Evolutionary conservation across 2,888 invertebrate genomes (phyloP), one percentile per base, ranked within the genome.

Genomic region (Cactoblastis cactorum): DNA sequence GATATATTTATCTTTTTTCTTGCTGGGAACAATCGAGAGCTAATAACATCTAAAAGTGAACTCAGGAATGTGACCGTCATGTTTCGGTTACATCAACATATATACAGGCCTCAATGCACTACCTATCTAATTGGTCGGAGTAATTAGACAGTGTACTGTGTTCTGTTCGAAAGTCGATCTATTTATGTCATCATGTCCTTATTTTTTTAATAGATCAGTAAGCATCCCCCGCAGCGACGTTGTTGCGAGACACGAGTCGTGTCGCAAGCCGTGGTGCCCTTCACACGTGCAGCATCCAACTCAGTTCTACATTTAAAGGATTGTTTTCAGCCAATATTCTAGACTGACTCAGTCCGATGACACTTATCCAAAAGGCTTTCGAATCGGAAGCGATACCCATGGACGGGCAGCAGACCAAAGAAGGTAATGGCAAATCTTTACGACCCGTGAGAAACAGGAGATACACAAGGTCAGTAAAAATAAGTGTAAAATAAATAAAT

Each of bases 361-460:
- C 87, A 73, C 74, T 86, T 56, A 82, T 83, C 59, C 80, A 83
- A 63, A 77, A 63, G 61, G 55, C 64, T 47, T 65, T 64, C 57
- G 75, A 75, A 55, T 61, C 56, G 47, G 74, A 71, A 65, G 68
- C 61, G 56, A 69, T 68, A 56, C 72, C 67, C 60, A 86, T 87
- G 86, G 81, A 78, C 50, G 72, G 74, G 47, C 72, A 74, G 57
- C 68, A 75, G 57, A 70, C 72, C 54, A 91, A 87, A 65, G 79
- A 80, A 58, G 87, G 83, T 57, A 71, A 74, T 62, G 90, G 86
- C 65, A 91, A 91, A 75, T 77, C 91, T 57, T 83, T 90, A 69
- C 91, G 94, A 60, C 94, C 94, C 50, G 91, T 94, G 60, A 91
- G 94, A 72, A 94, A 92, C 90, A 93, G 94, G 69, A 90, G 93